Base-by-base conservation (phyloP, 2,888 invertebrate species). In the Subacronicta megacephala region DNA sequence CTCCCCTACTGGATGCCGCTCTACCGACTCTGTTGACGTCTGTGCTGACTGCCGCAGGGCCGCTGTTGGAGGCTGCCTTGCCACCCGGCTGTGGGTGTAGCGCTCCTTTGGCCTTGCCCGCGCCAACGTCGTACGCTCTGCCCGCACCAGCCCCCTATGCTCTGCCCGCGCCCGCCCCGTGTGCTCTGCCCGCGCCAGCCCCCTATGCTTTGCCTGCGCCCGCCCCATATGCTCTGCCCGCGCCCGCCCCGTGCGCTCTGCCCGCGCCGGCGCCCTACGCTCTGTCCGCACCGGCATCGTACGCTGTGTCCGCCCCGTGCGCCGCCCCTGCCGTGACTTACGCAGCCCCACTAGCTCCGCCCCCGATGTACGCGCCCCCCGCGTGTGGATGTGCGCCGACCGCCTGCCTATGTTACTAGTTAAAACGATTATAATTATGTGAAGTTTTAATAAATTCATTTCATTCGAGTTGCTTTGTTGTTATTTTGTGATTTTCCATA, bases 11-110 rank as follows among this genome's bases (percentile, higher is more conserved):
- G 5, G 90, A 85, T 10, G 82, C 84, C 0, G 86, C 87, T 0
- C 45, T 87, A 29, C 88, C 88, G 0, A 74, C 83, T 0, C 78
- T 88, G 10, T 49, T 89, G 29, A 80, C 84, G 0, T 86, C 89
- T 2, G 86, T 83, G 5, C 52, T 89, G 36, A 73, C 82, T 0
- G 83, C 78, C 0, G 83, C 83, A 0, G 83, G 81, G 1, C 89
- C 88, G 1, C 38, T 88, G 46, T 41, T 89, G 2, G 77, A 77
- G 7, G 84, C 83, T 3, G 74, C 78, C 0, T n/a, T 78, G 29
- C 69, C 82, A 23, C 57, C 71, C 4, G 46, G 65, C 3, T 60
- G 68, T 44, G 55, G 51, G 6, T 50, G 33, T 12, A 23, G 40
- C 0, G 45, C 58, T 7, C 41, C 60, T 7, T 15, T 17, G 0